These are phyloP conservation scores for Canis aureus DNA, from an alignment of 2,113 vertebrate genomes.

Conservation along the genomic window DNA sequence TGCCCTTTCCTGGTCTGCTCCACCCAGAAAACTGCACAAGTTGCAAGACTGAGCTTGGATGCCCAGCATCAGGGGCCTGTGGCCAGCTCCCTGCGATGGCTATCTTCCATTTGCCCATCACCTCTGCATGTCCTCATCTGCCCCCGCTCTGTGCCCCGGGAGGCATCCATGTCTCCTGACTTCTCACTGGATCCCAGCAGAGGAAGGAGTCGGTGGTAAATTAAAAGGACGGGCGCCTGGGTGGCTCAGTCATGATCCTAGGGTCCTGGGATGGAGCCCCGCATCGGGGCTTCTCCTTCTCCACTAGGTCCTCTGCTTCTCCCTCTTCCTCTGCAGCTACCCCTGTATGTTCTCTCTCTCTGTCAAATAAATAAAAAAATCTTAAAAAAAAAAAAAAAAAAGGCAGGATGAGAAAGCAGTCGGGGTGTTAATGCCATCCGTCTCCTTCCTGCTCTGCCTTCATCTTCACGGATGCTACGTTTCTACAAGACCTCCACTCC, in stretches of 20 bases:
- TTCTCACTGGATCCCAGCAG: not conserved
- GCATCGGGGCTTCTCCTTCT: too few relatives aligned
- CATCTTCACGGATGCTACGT: not conserved
- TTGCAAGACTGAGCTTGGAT: not conserved
- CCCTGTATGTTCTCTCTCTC: too few relatives aligned
- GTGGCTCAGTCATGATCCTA: too few relatives aligned
- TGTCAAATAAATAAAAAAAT: too few relatives aligned
- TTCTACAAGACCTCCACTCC: not conserved
- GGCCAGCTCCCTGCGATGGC: rapidly evolving
- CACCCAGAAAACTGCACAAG: not conserved
- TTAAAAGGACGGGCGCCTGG: not conserved
- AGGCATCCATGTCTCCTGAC: not conserved
- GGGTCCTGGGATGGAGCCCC: too few relatives aligned
- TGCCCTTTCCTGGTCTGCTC: not conserved
- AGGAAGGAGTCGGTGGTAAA: not conserved
- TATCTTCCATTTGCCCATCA: not conserved
- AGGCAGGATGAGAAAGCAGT: not conserved
- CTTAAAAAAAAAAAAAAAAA: too few relatives aligned
- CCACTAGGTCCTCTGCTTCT: too few relatives aligned
- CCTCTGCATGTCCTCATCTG: rapidly evolving
- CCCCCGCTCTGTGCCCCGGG: not conserved
- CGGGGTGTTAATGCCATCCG: rapidly evolving
- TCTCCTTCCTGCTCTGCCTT: not conserved
- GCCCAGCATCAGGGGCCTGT: not conserved
- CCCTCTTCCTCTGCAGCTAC: too few relatives aligned